phyloP scores from a whole-genome alignment of 1,140 invertebrate genomes.

The Zaprionus camerounensis region DNA sequence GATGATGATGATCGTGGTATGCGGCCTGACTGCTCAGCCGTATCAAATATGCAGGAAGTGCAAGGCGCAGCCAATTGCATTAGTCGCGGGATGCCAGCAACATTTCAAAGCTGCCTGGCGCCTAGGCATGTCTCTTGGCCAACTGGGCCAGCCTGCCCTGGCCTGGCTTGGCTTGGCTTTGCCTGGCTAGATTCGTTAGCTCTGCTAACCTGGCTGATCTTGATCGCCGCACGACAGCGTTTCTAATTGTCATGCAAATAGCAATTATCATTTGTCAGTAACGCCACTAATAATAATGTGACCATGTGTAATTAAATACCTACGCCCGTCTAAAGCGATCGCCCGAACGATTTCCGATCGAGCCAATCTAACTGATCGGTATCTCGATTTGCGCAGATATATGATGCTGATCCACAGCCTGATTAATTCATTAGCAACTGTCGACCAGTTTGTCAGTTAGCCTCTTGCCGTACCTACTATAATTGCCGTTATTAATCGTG shows the following conservation, averaged over 20 bases:
- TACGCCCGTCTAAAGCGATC: slow-evolving; percentile 46
- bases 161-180: background rate
- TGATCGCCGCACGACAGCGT: slow-evolving; percentile 31
- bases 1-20: slow-evolving; percentile 25
- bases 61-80: slow-evolving; percentile 61
- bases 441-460: slow-evolving; percentile 72
- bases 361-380: slow-evolving; percentile 13
- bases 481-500: slow-evolving; percentile 70
- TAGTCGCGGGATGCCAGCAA: slow-evolving; percentile 53
- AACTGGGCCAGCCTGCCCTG: background rate
- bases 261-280: slow-evolving; percentile 80
- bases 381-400: slow-evolving; percentile 11
- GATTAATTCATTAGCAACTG: slow-evolving; percentile 79
- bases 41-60: slow-evolving; percentile 73
- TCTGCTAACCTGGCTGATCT: slow-evolving; percentile 28
- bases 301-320: slow-evolving; percentile 64
- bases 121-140: slow-evolving; percentile 28
- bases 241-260: slow-evolving; percentile 79
- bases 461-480: slow-evolving; percentile 22
- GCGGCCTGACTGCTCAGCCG: slow-evolving; percentile 45
- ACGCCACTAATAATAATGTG: slow-evolving; percentile 58
- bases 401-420: slow-evolving; percentile 31
- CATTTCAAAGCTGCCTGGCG: slow-evolving; percentile 73
- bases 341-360: slow-evolving; percentile 52
- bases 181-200: background rate